Percentiles rank a stretch among this genome's conserved stretches.
These are phyloP conservation scores for Callorhinus ursinus DNA, from an alignment of 2,113 vertebrate species.

Conservation along the genomic window DNA sequence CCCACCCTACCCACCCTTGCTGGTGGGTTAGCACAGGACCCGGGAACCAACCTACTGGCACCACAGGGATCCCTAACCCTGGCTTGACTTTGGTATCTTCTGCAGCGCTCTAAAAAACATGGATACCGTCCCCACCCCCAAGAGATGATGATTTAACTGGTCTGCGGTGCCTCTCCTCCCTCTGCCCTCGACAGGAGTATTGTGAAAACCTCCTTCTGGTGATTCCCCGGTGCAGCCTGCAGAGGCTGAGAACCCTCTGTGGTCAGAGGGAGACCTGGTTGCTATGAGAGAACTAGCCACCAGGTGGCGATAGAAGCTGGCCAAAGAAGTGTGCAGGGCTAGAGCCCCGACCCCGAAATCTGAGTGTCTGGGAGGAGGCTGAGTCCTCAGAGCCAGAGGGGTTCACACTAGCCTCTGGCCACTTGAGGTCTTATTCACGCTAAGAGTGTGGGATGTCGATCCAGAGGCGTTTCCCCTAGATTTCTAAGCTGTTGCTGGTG, in stretches of 20 bases:
- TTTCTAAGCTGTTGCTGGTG: not conserved
- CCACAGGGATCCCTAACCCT: not conserved
- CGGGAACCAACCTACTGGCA: not conserved
- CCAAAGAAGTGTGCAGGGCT: not conserved
- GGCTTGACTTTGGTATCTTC: not conserved
- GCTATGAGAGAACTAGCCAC: not conserved
- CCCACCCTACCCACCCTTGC: not conserved
- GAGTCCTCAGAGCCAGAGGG: not conserved
- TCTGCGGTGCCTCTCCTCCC: not conserved
- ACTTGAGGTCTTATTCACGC: not conserved
- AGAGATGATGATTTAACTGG: not conserved
- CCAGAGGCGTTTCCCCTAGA: not conserved
- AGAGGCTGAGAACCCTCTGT: not conserved
- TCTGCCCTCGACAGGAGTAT: not conserved
- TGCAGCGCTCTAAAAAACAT: not conserved
- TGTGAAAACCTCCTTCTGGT: not conserved
- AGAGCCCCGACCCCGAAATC: rapidly evolving
- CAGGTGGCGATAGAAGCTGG: slow-evolving; percentile 21
- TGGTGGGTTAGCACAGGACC: not conserved
- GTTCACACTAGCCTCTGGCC: not conserved
- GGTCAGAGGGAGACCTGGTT: not conserved
- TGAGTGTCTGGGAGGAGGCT: not conserved
- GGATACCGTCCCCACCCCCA: not conserved
- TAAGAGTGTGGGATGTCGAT: not conserved
- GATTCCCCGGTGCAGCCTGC: not conserved